Evolutionary conservation across 2,113 vertebrate genomes (phyloP).

Genomic region (Electrona antarctica): DNA sequence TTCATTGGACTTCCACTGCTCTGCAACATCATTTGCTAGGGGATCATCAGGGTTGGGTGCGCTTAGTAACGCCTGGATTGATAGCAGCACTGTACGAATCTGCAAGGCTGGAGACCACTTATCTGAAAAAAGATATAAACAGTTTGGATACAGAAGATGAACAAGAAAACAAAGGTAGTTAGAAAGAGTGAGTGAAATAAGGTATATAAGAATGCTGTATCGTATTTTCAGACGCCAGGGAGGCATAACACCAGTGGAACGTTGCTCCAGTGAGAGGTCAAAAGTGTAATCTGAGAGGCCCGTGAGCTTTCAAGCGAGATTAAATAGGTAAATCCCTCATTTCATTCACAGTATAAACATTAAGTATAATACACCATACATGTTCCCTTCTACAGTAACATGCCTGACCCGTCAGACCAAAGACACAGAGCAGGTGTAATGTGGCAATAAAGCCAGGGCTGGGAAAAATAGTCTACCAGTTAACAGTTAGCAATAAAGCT

Average conservation of each 20-base stretch:
- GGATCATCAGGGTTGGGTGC: constrained; percentile 99
- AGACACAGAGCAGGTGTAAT: constrained; percentile 1
- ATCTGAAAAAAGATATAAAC: constrained; percentile 76
- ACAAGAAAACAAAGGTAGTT: not conserved
- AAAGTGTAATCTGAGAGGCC: constrained; percentile 24
- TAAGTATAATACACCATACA: constrained; percentile 7
- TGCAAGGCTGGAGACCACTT: constrained; percentile 99
- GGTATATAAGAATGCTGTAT: not conserved
- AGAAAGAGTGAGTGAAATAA: not conserved
- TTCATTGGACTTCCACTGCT: constrained; percentile 99
- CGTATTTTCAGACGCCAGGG: constrained; percentile 4
- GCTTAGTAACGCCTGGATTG: constrained; percentile 99
- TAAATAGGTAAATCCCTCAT: constrained; percentile 34
- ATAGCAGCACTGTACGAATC: constrained; percentile 99
- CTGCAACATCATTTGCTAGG: constrained; percentile 98
- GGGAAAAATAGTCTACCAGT: not conserved
- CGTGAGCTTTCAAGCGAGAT: constrained; percentile 46
- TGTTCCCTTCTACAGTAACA: constrained; percentile 17
- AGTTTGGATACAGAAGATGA: not conserved
- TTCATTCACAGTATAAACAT: constrained; percentile 26
- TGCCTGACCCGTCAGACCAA: not conserved
- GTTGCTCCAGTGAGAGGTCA: constrained; percentile 22
- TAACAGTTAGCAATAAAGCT: no score
- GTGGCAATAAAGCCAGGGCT: not conserved
- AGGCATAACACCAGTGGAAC: not conserved